A percentile compares a stretch with the other conserved stretches of the same genome.
These are phyloP conservation scores for Listronotus bonariensis DNA, from an alignment of 1,140 invertebrate genomes.

Conservation along the genomic window DNA sequence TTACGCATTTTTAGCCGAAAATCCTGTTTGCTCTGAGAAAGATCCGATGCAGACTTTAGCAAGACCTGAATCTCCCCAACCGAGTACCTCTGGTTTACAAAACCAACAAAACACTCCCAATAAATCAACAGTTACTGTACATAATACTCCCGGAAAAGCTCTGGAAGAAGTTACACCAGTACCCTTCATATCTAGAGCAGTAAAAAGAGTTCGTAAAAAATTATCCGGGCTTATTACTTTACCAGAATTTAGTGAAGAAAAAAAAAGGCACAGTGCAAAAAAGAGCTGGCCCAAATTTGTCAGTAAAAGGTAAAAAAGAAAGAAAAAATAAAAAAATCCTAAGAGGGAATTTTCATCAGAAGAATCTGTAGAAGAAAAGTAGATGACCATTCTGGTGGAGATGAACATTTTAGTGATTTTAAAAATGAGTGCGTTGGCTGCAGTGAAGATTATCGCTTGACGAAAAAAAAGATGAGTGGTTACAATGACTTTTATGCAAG, in stretches of 20 bases:
- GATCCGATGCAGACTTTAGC: not conserved
- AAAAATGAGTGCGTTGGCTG: too few relatives aligned
- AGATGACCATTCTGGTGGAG: too few relatives aligned
- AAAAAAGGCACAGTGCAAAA: not conserved
- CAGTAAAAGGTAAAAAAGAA: too few relatives aligned
- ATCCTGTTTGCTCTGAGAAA: not conserved
- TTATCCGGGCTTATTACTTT: not conserved
- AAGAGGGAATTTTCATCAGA: too few relatives aligned
- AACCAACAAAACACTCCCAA: not conserved
- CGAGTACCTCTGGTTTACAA: not conserved
- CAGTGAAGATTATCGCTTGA: too few relatives aligned
- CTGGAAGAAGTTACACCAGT: not conserved
- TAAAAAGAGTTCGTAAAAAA: not conserved
- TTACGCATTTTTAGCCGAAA: not conserved
- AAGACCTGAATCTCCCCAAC: not conserved
- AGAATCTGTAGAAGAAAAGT: too few relatives aligned
- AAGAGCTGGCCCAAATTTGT: too few relatives aligned
- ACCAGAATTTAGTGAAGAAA: not conserved
- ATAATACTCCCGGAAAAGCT: not conserved
- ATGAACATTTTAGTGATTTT: too few relatives aligned
- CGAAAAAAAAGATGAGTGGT: too few relatives aligned
- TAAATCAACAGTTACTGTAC: not conserved
- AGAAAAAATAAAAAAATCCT: too few relatives aligned
- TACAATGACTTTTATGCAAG: too few relatives aligned
- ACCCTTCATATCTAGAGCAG: not conserved